Evolutionary conservation across 2,888 invertebrate genomes (phyloP), one percentile per base, ranked within the genome.

Genomic region (Timema cristinae): DNA sequence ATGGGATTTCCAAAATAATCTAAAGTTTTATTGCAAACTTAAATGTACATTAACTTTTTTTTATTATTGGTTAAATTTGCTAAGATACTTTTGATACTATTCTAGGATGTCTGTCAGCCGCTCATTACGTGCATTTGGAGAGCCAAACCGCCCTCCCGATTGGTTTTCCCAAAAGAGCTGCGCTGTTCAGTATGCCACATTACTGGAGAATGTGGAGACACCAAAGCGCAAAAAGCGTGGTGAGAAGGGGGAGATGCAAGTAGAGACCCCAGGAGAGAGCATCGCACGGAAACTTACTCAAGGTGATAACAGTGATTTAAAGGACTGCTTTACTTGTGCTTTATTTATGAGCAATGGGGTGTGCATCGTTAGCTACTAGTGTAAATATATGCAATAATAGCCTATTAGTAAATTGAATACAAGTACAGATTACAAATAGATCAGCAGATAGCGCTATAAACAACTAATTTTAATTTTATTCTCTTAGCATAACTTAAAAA

Each of bases 151-250:
- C 72, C 93, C 91, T 0, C 83, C 86, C 0, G 96, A 93, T 79
- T 96, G 93, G 95, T 96, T 95, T 80, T 94, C 94, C 0, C 94
- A 94, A 79, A 93, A 92, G 82, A 91, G 91, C 76, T 97, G 97
- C 83, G 95, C 95, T 0, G 89, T 93, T 0, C 97, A 97, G 79
- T 97, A 96, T 82, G 91, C 91, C 13, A 88, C 89, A 32, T 81
- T 95, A 8, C 81, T 95, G 16, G 94, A 93, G 79, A 90, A 91
- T 81, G 90, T 91, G 11, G 95, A 93, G 80, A 91, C 90, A 52
- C 94, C 94, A 0, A 95, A 92, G 83, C 86, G 94, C 1, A 95
- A 94, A 79, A 96, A 93, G 80, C 86, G 90, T 32, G 82, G 82
- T 10, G 83, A 83, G 69, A 78, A 80, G 66, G 88, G 86, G 77